Conservation (phyloP, 2,797 vertebrate species). For the Peromyscus eremicus region DNA sequence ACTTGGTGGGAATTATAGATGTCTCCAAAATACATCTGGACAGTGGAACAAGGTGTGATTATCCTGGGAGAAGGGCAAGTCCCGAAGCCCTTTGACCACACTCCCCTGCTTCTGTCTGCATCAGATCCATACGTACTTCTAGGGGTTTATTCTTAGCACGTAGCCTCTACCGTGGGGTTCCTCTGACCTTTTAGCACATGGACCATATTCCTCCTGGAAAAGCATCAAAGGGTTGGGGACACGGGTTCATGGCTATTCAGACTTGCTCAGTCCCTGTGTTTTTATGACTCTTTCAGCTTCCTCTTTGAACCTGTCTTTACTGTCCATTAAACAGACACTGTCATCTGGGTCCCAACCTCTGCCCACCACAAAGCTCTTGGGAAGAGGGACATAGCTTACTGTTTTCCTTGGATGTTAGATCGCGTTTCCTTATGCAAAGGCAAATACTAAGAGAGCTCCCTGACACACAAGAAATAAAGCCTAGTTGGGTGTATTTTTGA, state of each 20-base stretch:
- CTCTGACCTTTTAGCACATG: neutral
- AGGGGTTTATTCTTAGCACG: neutral
- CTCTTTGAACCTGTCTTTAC: conserved; percentile 24
- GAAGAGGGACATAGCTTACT: neutral
- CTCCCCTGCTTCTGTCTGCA: neutral
- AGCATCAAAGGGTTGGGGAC: neutral
- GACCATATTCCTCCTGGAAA: neutral
- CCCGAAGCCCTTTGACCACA: neutral
- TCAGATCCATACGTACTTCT: neutral
- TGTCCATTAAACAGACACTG: neutral
- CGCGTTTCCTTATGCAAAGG: neutral
- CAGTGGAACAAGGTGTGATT: neutral
- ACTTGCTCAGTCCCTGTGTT: neutral
- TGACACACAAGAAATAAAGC: neutral
- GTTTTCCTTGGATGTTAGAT: conserved; percentile 35
- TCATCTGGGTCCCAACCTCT: neutral
- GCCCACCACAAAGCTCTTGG: neutral
- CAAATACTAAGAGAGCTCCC: neutral
- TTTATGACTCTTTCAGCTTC: neutral
- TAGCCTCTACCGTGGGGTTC: neutral
- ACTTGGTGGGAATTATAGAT: neutral
- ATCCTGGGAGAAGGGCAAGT: neutral
- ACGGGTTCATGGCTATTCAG: neutral
- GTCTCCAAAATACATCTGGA: neutral
- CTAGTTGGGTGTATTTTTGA: neutral